Evolutionary conservation across 2,113 vertebrate genomes (phyloP), one percentile per base, ranked within the genome.

Genomic region (Scortum barcoo): DNA sequence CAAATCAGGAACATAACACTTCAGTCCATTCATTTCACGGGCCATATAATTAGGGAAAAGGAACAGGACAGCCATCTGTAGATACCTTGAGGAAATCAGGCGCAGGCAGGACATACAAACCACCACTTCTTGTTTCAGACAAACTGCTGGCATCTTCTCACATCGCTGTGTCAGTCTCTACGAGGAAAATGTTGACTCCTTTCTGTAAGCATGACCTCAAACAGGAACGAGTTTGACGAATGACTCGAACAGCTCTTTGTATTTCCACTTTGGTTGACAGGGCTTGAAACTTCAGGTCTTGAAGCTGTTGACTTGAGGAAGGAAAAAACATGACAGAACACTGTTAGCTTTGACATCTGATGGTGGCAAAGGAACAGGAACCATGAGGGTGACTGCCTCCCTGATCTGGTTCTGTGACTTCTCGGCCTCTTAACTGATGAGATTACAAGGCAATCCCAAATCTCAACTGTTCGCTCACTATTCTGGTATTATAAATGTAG

Each of bases 301-400:
- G 92, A 58, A 84, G 94, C 95, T 95, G 93, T 85, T 95, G 93
- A 95, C 95, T 95, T 96, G 92, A 91, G 91, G 93, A 87, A 89
- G 92, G 93, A 90, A 92, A 95, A 95, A 89, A 95, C 88, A 95
- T 93, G 92, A 95, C 92, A 96, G 79, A 94, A 96, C 90, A 96
- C 94, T 90, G 94, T 96, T 96, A 96, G 94, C 93, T 93, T 92
- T 90, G 93, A 94, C 81, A 91, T 92, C 85, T 89, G 86, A 79
- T 62, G 79, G 84, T 74, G 88, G 74, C 85, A 78, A 89, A 62
- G 85, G 90, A 91, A 88, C 83, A 93, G 91, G 91, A 87, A 86
- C 76, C 81, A 56, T 76, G 82, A 85, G 61, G 73, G 48, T 40
- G 30, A 26, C 16, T 24, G 58, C 33, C 61, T 89, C 65, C 65